A percentile compares a stretch with the other conserved stretches of the same genome.
phyloP scores from a whole-genome alignment of 1,140 invertebrate genomes.

The Drosophila punjabiensis region DNA sequence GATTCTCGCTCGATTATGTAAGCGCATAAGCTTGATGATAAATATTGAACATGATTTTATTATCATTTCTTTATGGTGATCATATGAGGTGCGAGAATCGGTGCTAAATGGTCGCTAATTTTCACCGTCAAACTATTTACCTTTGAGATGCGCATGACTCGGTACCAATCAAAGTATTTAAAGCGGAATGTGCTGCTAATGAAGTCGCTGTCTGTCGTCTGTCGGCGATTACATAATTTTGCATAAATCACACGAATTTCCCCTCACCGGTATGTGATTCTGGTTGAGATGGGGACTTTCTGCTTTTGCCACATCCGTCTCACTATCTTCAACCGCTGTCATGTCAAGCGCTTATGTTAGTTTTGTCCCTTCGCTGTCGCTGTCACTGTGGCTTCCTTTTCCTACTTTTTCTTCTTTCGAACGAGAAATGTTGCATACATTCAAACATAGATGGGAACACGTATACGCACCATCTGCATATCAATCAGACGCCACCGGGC shows the following conservation, averaged over 20 bases:
- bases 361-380: slow-evolving; percentile 21
- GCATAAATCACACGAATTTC: slow-evolving; percentile 55
- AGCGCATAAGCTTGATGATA: slow-evolving; percentile 23
- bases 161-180: slow-evolving; percentile 47
- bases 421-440: slow-evolving; percentile 17
- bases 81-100: slow-evolving; percentile 43
- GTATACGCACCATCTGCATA: slow-evolving; percentile 69
- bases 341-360: slow-evolving; percentile 45
- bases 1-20: slow-evolving; percentile 31
- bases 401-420: slow-evolving; percentile 17
- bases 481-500: slow-evolving; percentile 72
- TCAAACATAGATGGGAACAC: slow-evolving; percentile 16
- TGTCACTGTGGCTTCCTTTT: slow-evolving; percentile 17
- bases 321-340: slow-evolving; percentile 48
- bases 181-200: slow-evolving; percentile 21
- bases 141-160: slow-evolving; percentile 17
- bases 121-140: slow-evolving; percentile 5
- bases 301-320: slow-evolving; percentile 42
- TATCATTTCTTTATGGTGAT: slow-evolving; percentile 24
- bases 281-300: slow-evolving; percentile 30
- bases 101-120: slow-evolving; percentile 55
- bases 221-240: slow-evolving; percentile 47
- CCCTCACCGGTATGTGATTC: slow-evolving; percentile 11
- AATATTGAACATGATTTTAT: slow-evolving; percentile 15
- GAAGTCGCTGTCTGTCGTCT: slow-evolving; percentile 16